Conservation (phyloP, 2,113 vertebrate species). For the Lipotes vexillifer region DNA sequence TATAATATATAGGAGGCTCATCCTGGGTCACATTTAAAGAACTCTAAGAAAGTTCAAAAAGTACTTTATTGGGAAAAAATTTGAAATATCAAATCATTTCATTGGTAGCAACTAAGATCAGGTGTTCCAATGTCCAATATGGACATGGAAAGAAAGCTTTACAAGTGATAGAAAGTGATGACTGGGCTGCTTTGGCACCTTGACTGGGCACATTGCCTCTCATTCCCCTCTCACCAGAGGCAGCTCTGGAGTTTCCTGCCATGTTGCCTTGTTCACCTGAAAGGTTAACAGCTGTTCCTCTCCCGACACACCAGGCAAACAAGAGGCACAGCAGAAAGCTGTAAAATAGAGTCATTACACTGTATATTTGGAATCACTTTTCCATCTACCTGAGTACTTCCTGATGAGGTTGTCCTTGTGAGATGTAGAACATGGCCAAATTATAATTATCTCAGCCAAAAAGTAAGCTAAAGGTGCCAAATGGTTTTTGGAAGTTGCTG, state of each 20-base stretch:
- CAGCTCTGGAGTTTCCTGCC: neutral
- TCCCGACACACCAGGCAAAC: constrained; percentile 3
- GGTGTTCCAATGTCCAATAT: neutral
- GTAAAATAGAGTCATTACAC: neutral
- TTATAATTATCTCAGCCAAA: neutral
- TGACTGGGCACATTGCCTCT: neutral
- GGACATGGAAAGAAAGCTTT: neutral
- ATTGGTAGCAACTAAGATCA: neutral
- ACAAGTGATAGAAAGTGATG: neutral
- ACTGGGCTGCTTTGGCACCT: neutral
- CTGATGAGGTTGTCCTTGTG: neutral
- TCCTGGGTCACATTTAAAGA: neutral
- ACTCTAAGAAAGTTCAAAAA: neutral
- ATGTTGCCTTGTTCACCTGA: neutral
- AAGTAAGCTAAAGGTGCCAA: neutral
- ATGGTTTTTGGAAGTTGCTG: neutral
- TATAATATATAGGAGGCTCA: neutral
- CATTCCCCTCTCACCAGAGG: neutral
- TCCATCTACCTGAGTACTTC: constrained; percentile 18
- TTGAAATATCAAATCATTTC: neutral
- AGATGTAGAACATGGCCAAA: constrained; percentile 35
- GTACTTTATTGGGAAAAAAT: neutral
- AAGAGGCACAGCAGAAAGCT: constrained; percentile 37
- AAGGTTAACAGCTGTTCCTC: constrained; percentile 34
- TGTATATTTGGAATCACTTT: constrained; percentile 28